Evolutionary conservation across 2,888 invertebrate genomes (phyloP).

Genomic region (Clusia tigrina): DNA sequence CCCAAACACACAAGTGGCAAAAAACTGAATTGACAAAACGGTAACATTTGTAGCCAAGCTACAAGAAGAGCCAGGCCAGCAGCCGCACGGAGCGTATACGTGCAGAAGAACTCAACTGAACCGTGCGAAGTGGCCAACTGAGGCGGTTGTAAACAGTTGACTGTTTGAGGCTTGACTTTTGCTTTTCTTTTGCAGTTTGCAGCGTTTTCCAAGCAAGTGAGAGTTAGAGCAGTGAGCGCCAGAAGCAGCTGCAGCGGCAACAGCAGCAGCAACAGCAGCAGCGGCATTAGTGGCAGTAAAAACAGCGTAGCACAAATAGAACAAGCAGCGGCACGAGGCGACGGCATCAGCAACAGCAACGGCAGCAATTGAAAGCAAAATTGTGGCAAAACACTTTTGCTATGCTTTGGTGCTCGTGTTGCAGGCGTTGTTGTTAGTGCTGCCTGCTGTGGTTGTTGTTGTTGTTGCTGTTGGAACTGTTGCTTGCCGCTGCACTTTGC

Average conservation of each 20-base stretch:
- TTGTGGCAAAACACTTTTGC: slow-evolving; percentile 1
- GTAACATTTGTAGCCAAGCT: slow-evolving; percentile 15
- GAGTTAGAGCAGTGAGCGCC: background rate
- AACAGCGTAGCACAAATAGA: no score
- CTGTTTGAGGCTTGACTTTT: background rate
- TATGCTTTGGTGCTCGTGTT: background rate
- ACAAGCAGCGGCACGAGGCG: no score
- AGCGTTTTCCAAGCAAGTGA: no score
- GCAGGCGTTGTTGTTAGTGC: background rate
- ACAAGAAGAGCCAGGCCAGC: no score
- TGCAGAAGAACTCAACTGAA: no score
- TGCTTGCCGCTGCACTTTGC: background rate
- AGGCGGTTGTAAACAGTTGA: background rate
- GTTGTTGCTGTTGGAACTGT: background rate
- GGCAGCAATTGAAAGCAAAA: background rate
- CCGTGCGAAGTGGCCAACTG: background rate
- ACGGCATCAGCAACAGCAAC: background rate
- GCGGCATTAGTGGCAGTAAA: background rate
- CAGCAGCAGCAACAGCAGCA: background rate
- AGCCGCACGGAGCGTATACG: no score
- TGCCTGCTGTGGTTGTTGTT: background rate
- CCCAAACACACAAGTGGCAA: background rate
- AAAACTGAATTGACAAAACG: slow-evolving; percentile 7
- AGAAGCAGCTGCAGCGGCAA: background rate
- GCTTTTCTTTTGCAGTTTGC: background rate